These are phyloP conservation scores for Argyrosomus japonicus DNA, from an alignment of 2,113 vertebrate species.

Conservation along the genomic window DNA sequence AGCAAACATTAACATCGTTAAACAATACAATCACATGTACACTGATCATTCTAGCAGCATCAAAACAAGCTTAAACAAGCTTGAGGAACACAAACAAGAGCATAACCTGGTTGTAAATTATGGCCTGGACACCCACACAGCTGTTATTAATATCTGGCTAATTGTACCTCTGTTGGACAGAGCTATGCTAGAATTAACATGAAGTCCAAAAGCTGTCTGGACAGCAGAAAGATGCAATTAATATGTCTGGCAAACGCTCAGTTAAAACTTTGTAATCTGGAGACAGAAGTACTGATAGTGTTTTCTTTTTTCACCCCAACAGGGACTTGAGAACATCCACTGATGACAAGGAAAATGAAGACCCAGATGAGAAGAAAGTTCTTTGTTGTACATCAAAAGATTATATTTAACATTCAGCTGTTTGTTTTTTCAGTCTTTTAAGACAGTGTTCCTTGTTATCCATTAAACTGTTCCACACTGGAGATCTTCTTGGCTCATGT, in stretches of 20 bases:
- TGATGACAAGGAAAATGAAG: conserved; percentile 66
- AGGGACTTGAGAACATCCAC: conserved; percentile 95
- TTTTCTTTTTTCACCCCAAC: conserved; percentile 70
- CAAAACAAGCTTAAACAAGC: not conserved
- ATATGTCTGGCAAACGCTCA: not conserved
- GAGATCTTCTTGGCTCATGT: conserved; percentile 7
- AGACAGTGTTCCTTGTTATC: not conserved
- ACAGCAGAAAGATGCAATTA: not conserved
- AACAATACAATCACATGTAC: not conserved
- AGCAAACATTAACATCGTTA: no score
- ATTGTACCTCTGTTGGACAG: no score
- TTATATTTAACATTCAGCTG: conserved; percentile 42
- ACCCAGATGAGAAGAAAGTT: not conserved
- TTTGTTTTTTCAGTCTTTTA: conserved; percentile 37
- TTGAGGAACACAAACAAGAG: no score
- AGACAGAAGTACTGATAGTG: rapidly evolving
- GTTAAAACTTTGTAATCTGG: not conserved
- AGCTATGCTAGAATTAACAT: not conserved
- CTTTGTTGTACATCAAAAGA: conserved; percentile 64
- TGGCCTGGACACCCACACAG: not conserved
- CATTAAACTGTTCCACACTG: conserved; percentile 45
- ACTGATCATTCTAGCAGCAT: not conserved
- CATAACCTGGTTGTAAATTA: not conserved
- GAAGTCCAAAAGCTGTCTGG: not conserved
- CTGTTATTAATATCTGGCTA: not conserved